Evolutionary conservation across 2,797 vertebrate species (phyloP).

Genomic region (Otus scops): DNA sequence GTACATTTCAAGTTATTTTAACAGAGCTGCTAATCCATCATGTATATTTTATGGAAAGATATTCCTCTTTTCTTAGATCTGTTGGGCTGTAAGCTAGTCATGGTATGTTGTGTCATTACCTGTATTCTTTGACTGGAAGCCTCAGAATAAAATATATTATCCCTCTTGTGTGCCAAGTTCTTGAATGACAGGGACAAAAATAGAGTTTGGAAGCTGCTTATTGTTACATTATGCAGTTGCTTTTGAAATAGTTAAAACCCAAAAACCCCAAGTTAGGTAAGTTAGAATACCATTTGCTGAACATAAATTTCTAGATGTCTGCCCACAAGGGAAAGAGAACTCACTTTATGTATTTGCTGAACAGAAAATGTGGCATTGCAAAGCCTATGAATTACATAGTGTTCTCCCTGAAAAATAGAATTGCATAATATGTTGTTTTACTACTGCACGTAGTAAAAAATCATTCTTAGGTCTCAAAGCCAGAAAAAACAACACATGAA

Average conservation of each 20-base stretch:
- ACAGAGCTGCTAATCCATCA: background rate
- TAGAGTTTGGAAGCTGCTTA: background rate
- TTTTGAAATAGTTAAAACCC: constrained; percentile 9
- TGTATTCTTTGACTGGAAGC: background rate
- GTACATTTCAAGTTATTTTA: background rate
- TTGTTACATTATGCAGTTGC: background rate
- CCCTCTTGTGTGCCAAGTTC: background rate
- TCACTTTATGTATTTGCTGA: constrained; percentile 48
- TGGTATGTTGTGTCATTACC: background rate
- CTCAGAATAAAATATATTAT: background rate
- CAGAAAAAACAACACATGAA: constrained; percentile 76
- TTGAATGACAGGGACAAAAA: background rate
- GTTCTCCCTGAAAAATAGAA: constrained; percentile 72
- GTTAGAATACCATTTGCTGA: background rate
- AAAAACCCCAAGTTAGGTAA: background rate
- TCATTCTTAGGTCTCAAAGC: constrained; percentile 68
- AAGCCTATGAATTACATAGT: constrained; percentile 72
- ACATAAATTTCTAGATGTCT: constrained; percentile 47
- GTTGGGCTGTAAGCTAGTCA: background rate
- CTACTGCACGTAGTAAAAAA: constrained; percentile 77
- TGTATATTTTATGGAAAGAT: background rate
- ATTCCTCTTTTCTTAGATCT: background rate
- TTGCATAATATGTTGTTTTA: constrained; percentile 80
- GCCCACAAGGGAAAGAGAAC: constrained; percentile 12
- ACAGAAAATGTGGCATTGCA: constrained; percentile 55